Evolutionary conservation across 2,797 vertebrate species (phyloP).

Genomic region (Lagocephalus sceleratus): DNA sequence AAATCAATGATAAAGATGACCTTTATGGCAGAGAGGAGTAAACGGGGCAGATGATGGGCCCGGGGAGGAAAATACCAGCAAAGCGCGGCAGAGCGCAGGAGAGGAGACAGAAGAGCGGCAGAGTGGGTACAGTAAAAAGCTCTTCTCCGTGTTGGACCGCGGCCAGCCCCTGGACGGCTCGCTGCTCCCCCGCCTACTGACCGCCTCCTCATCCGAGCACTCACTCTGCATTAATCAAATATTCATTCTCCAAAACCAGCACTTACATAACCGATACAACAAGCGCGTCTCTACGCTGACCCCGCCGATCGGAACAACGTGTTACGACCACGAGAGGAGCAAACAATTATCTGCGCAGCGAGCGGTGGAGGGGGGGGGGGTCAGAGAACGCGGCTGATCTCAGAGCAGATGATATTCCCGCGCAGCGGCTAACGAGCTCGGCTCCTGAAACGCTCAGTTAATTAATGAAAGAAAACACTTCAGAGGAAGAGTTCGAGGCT

Average conservation of each 20-base stretch:
- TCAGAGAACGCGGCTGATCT: conserved; percentile 44
- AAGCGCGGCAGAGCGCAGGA: conserved; percentile 27
- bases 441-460: conserved; percentile 35
- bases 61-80: conserved; percentile 21
- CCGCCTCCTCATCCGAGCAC: conserved; percentile 74
- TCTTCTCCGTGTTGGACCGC: conserved; percentile 55
- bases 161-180: conserved; percentile 67
- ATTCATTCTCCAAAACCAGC: conserved; percentile 77
- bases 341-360: conserved; percentile 47
- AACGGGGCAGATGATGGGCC: conserved; percentile 22
- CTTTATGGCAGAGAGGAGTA: conserved; percentile 5
- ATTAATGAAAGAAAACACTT: conserved; percentile 61
- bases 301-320: conserved; percentile 54
- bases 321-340: conserved; percentile 35
- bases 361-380: too few relatives aligned
- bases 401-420: conserved; percentile 42
- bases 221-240: conserved; percentile 80
- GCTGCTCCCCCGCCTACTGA: conserved; percentile 69
- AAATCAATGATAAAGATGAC: conserved; percentile 41
- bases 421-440: conserved; percentile 40
- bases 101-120: conserved; percentile 46
- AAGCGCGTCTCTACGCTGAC: conserved; percentile 56
- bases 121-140: conserved; percentile 69
- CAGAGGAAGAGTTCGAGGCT: conserved; percentile 30
- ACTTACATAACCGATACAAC: conserved; percentile 73